Base-by-base conservation (phyloP, 2,113 vertebrate genomes). In the Ageneiosus marmoratus region DNA sequence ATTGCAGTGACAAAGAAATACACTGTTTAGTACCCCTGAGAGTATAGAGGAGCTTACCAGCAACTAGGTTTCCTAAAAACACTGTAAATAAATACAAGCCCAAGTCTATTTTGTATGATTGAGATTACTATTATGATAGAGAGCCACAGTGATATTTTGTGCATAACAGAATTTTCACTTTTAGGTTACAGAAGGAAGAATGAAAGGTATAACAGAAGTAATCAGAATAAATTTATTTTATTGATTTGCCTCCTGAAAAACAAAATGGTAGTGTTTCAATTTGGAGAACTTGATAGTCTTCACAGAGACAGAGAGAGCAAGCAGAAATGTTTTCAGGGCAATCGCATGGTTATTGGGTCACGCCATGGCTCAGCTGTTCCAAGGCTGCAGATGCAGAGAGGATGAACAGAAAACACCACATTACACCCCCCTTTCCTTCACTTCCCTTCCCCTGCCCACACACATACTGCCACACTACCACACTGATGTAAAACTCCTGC, bases 311-410 rank as follows among this genome's bases (percentile, higher is more conserved):
- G 62, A 11, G n/a, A 65, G 79, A 63, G 41, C 27, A 27, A 50
- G 51, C 34, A 55, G 69, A 18, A 51, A 83, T 80, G 77, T 80
- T 83, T 77, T 83, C 55, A 69, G 72, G 77, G 48, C 72, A 60
- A 79, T 77, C 44, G 69, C 41, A 70, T 60, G 73, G 62, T 77
- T 81, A 80, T 51, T 79, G 34, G 80, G 76, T 83, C 76, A 78
- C 60, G 22, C 27, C 48, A 77, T 56, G 65, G 56, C 29, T 77
- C 78, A 81, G 51, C 74, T 79, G 58, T 32, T 51, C 22, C 4
- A 29, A 65, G 53, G 56, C 77, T 69, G 62, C 41, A 67, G 73
- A 63, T 69, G 46, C 56, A 53, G 67, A 24, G 60, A 80, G 78
- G 72, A 60, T 72, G 48, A 51, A 51, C 55, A 79, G 1, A n/a